phyloP scores from a whole-genome alignment of 2,888 invertebrate species.

The Stenoptilia bipunctidactyla region DNA sequence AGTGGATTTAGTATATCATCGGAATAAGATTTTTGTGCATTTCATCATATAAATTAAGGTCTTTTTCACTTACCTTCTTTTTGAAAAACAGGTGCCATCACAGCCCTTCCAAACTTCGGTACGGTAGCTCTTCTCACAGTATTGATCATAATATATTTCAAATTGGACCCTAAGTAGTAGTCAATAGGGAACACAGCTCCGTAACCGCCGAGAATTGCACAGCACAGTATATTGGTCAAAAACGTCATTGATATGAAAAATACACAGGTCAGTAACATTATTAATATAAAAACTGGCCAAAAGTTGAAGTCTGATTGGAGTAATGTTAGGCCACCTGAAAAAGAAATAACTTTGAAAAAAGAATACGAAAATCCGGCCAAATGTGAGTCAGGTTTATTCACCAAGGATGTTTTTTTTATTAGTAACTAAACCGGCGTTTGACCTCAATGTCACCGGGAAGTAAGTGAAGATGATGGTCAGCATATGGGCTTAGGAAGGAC shows the following conservation, averaged over 20 bases:
- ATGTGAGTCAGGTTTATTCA: too few relatives aligned
- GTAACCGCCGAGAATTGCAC: conserved; percentile 75
- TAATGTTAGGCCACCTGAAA: conserved; percentile 54
- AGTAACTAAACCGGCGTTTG: too few relatives aligned
- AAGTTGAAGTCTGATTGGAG: conserved; percentile 71
- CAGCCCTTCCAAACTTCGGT: conserved; percentile 67
- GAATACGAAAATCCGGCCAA: too few relatives aligned
- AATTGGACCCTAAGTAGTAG: conserved; percentile 73
- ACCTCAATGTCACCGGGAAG: too few relatives aligned
- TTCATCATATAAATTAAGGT: too few relatives aligned
- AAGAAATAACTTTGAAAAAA: too few relatives aligned
- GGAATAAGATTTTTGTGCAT: too few relatives aligned
- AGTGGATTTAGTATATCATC: too few relatives aligned
- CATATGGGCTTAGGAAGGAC: too few relatives aligned
- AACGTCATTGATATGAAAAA: conserved; percentile 59
- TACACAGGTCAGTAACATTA: conserved; percentile 59
- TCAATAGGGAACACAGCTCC: conserved; percentile 73
- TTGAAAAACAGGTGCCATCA: conserved; percentile 73
- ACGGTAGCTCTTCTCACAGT: conserved; percentile 74
- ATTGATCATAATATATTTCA: conserved; percentile 79
- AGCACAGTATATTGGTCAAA: conserved; percentile 73
- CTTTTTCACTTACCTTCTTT: conserved; percentile 64
- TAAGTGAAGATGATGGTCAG: too few relatives aligned
- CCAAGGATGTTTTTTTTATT: too few relatives aligned
- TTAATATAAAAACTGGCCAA: conserved; percentile 72